Base-by-base conservation (phyloP, 1,140 invertebrate species). In the Asobara japonica region DNA sequence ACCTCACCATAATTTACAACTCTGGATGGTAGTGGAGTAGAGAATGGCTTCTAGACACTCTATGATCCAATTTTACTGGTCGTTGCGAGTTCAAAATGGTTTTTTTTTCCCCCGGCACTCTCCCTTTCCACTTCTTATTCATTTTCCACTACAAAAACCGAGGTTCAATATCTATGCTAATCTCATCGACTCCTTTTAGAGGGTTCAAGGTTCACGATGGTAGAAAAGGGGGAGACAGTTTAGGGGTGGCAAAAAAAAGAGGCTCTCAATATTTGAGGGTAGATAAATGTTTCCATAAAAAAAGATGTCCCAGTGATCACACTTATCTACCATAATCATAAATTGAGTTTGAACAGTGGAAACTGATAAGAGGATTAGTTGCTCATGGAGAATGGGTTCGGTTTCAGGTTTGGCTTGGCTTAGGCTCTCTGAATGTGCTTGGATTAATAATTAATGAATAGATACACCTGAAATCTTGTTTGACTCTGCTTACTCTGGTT, bases 121-220 rank as follows among this genome's bases (percentile, higher is more conserved):
- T 38, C 18, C 30, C 25, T 30, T 8, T 22, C 25, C 36, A 1
- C 33, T 38, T 66, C 45, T 66, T 66, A n/a, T 66, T 51, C 45
- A 51, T 51, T 25, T 33, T 16, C n/a, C n/a, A 3, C 7, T 30
- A 20, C 30, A 20, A 65, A n/a, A n/a, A 41, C 33, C 11, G 13
- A 66, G 20, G 65, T 41, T 66, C 65, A 66, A 66, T 66, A 66
- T 66, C 65, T 66, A 66, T 66, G 65, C 30, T 65, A 65, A 65
- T 66, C 33, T 36, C 20, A 29, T 45, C 22, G 65, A 31, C 31
- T 36, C 10, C 62, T 13, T 65, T 20, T 18, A 65, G 31, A n/a
- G 16, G 16, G 62, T 36, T 65, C 62, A 31, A 33, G 62, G 29
- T 65, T 65, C 45, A 18, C 16, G 45, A 51, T 16, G 20, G 20